These are phyloP conservation scores for Pseudopleuronectes americanus DNA, from an alignment of 2,797 vertebrate species.

Conservation along the genomic window DNA sequence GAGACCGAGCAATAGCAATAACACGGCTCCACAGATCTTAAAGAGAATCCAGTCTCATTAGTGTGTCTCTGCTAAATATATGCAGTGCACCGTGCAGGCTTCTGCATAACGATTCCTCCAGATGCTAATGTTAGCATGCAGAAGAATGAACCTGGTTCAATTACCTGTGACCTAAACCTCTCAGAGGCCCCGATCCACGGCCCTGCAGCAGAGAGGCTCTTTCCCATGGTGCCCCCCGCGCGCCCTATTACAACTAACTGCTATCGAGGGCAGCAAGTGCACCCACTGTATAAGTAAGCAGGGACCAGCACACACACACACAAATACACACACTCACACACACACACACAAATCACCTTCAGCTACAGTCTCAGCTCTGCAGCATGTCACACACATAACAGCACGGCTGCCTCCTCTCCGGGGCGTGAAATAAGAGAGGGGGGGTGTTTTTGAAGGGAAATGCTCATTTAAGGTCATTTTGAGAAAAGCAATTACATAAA, in stretches of 20 bases:
- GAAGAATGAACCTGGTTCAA: slow-evolving; percentile 16
- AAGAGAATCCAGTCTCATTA: not conserved
- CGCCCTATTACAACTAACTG: slow-evolving; percentile 43
- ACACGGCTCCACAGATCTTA: not conserved
- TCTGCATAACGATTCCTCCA: slow-evolving; percentile 15
- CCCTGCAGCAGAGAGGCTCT: slow-evolving; percentile 13
- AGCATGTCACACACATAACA: slow-evolving; percentile 35
- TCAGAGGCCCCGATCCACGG: slow-evolving; percentile 13
- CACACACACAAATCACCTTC: slow-evolving; percentile 48
- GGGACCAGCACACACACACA: slow-evolving; percentile 15
- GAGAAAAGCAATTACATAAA: slow-evolving; percentile 41
- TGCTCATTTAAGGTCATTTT: slow-evolving; percentile 48
- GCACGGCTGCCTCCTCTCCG: slow-evolving; percentile 3
- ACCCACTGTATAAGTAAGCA: slow-evolving; percentile 27
- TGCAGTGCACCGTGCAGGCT: not conserved
- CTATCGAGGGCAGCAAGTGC: slow-evolving; percentile 21
- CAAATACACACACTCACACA: slow-evolving; percentile 10
- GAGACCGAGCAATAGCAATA: not conserved
- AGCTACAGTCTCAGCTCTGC: slow-evolving; percentile 32
- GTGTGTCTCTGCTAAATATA: not conserved
- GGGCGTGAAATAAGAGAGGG: slow-evolving; percentile 31
- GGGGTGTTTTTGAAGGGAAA: slow-evolving; percentile 23
- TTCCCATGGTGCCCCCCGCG: slow-evolving; percentile 24
- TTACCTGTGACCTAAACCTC: slow-evolving; percentile 21
- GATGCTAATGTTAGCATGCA: slow-evolving; percentile 21